A percentile compares a stretch with the other conserved stretches of the same genome.
phyloP scores from a whole-genome alignment of 2,888 invertebrate species.

The Esperia sulphurella region DNA sequence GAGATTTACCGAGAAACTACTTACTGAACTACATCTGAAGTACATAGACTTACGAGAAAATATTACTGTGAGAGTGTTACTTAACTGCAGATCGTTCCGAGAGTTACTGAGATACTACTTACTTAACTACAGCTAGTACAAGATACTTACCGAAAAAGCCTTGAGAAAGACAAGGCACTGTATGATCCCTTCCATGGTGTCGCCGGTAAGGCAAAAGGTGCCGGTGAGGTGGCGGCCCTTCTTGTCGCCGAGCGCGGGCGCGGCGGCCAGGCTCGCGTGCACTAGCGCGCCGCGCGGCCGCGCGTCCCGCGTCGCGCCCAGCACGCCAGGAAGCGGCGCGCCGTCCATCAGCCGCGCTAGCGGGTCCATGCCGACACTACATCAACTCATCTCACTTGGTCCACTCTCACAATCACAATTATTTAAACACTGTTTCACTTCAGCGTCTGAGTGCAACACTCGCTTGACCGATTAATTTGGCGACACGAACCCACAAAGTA shows the following conservation, averaged over 20 bases:
- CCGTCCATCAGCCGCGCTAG: slow-evolving; percentile 89
- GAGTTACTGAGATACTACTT: no score
- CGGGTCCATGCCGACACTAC: slow-evolving; percentile 83
- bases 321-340: slow-evolving; percentile 81
- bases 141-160: slow-evolving; percentile 92
- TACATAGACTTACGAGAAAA: no score
- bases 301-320: slow-evolving; percentile 75
- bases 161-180: slow-evolving; percentile 95
- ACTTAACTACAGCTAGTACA: neutral
- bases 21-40: no score
- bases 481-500: neutral
- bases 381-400: slow-evolving; percentile 23
- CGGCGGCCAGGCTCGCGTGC: slow-evolving; percentile 87
- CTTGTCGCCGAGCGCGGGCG: slow-evolving; percentile 84
- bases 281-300: slow-evolving; percentile 85
- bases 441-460: neutral
- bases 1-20: no score
- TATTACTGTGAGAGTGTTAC: no score
- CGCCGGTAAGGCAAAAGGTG: slow-evolving; percentile 93
- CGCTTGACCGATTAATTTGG: neutral
- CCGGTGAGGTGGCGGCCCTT: slow-evolving; percentile 91
- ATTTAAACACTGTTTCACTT: neutral
- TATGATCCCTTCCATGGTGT: slow-evolving; percentile 96
- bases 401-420: slow-evolving; percentile 9
- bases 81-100: no score